Evolutionary conservation across 2,888 invertebrate species (phyloP), one percentile per base, ranked within the genome.

Genomic region (Pristionchus exspectatus): DNA sequence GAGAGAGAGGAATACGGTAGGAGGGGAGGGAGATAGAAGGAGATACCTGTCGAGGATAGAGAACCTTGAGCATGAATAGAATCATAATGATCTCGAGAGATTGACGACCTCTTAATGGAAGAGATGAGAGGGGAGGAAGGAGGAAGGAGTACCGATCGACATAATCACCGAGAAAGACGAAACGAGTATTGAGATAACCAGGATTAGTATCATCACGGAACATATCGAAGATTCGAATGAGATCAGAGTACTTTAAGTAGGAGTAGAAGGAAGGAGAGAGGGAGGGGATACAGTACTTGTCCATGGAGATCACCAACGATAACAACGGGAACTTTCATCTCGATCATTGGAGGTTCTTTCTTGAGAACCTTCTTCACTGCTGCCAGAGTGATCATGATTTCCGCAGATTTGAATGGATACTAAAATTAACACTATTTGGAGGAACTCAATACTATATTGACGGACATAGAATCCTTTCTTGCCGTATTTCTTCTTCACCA

Each of bases 281-380:
- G 66, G 9, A 27, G 27, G 66, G 66, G 27, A 24, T 16, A 4
- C 16, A 33, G 18, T 30, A 74, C 74, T 21, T 74, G 74, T n/a
- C 88, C 88, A 66, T 88, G 88, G 81, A 88, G 77, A 66, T 88
- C 88, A 33, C 88, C 88, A 16, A 88, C 63, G 56, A 88, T 59
- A 12, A 63, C 88, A 16, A 77, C 81, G 16, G 88, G 88, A 59
- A 88, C 63, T 16, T 77, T 77, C 38, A 77, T 66, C 16, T 88
- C 88, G 5, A 88, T 74, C 33, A 88, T 33, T 10, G 88, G n/a
- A 10, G 12, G 33, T 54, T 77, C 81, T 3, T 18, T 27, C 44
- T 81, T 63, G 18, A 88, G 18, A 24, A 77, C 24, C 21, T 27
- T n/a, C 81, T 81, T 88, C 33, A 50, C 88, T n/a, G 18, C 38